These are phyloP conservation scores for Pachycephala philippinensis DNA, from an alignment of 2,113 vertebrate species.

Conservation along the genomic window DNA sequence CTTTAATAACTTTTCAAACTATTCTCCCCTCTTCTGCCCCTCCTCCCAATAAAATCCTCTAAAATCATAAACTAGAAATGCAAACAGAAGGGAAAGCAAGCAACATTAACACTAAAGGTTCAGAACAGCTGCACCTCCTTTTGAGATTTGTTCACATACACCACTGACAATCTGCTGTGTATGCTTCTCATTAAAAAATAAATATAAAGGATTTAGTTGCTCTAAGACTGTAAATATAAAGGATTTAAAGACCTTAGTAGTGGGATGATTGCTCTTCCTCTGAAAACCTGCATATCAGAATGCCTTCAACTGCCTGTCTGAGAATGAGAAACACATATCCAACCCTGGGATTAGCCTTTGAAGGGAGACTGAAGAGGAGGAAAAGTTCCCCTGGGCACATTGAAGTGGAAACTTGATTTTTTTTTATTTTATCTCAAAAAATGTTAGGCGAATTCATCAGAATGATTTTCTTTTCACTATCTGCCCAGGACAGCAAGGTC, in stretches of 20 bases:
- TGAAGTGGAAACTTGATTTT: neutral
- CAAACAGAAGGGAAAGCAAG: neutral
- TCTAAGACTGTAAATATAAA: neutral
- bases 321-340: neutral
- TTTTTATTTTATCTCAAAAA: neutral
- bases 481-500: neutral
- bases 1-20: neutral
- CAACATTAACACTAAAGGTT: neutral
- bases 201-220: slow-evolving; percentile 10
- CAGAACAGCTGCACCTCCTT: neutral
- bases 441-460: neutral
- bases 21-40: neutral
- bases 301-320: neutral
- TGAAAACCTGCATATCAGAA: neutral
- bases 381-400: neutral
- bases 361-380: neutral
- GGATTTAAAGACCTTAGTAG: neutral
- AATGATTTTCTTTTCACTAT: neutral
- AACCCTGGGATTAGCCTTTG: slow-evolving; percentile 13
- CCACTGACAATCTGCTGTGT: neutral
- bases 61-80: neutral
- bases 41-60: neutral
- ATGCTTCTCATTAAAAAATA: slow-evolving; percentile 10
- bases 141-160: neutral
- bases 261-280: neutral